Evolutionary conservation across 2,797 vertebrate species (phyloP), one percentile per base, ranked within the genome.

Genomic region (Diglossa cyanea): DNA sequence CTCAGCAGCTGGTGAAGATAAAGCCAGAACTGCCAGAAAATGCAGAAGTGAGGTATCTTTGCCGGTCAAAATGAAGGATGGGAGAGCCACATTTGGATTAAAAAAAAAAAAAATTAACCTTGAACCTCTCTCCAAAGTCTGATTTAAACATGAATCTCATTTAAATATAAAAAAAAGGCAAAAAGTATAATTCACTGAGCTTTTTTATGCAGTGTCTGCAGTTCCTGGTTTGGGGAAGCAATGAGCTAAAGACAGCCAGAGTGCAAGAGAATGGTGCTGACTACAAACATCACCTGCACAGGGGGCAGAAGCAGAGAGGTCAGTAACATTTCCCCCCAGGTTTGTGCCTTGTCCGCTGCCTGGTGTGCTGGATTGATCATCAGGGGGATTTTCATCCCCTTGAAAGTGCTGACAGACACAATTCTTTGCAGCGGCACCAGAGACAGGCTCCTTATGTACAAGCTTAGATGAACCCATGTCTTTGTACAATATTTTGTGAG

Each of bases 101-200:
- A 17, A 55, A 71, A 42, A 42, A 42, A 66, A 68, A 45, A 50
- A 17, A 85, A 80, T 48, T 90, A 95, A 91, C 72, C 87, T 91
- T 90, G 48, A 94, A 78, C 62, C 39, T 89, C n/a, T 78, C 47
- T 74, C 30, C 45, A 77, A 71, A 88, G 51, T 54, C 75, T 91
- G 85, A 51, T 76, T 91, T 71, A 89, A 94, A 66, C 31, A 61
- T 42, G 39, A 93, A 87, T 79, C 66, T 94, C 51, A 76, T 94
- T 90, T 93, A 50, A 91, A 89, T 89, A 28, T 89, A 20, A 55
- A 63, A 35, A 76, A 70, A 45, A 13, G 14, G 4, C 10, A 86
- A 78, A 71, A 62, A 13, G 20, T 73, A 10, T 61, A 77, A 88
- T 50, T 92, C 73, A 65, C 54, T 86, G 31, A 81, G n/a, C 31